Evolutionary conservation across 1,140 invertebrate species (phyloP).

Genomic region (Drosophila kepulauana): DNA sequence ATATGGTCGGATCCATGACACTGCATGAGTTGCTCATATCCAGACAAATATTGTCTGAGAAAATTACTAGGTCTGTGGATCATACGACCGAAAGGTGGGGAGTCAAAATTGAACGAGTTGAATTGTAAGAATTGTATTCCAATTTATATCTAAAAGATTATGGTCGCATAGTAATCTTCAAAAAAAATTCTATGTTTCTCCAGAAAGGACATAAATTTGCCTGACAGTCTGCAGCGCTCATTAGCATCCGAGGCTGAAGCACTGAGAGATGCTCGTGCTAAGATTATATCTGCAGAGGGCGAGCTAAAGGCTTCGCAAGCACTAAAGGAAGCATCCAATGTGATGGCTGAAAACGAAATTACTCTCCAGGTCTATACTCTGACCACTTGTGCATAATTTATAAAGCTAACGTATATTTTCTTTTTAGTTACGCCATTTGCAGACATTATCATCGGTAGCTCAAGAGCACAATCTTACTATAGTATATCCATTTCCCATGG

Average conservation of each 20-base stretch:
- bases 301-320: conserved; percentile 95
- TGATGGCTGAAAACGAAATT: conserved; percentile 94
- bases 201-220: conserved; percentile 95
- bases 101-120: conserved; percentile 96
- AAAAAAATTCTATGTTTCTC: too few species aligned
- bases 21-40: conserved; percentile 87
- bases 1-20: conserved; percentile 91
- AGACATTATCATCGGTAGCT: conserved; percentile 96
- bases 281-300: conserved; percentile 93
- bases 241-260: conserved; percentile 96
- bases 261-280: conserved; percentile 88
- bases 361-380: conserved; percentile 90
- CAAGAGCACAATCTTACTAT: conserved; percentile 99
- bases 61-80: conserved; percentile 55
- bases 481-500: conserved; percentile 97
- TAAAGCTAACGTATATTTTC: too few species aligned
- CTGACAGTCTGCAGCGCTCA: conserved; percentile 91
- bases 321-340: conserved; percentile 95
- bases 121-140: conserved; percentile 89
- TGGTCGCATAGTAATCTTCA: too few species aligned
- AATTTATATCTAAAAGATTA: too few species aligned
- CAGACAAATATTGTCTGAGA: conserved; percentile 54
- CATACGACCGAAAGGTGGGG: conserved; percentile 90
- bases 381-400: too few species aligned
- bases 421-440: conserved; percentile 83